Evolutionary conservation across 2,797 vertebrate species (phyloP), one percentile per base, ranked within the genome.

Genomic region (Helicolenus hilgendorfi): DNA sequence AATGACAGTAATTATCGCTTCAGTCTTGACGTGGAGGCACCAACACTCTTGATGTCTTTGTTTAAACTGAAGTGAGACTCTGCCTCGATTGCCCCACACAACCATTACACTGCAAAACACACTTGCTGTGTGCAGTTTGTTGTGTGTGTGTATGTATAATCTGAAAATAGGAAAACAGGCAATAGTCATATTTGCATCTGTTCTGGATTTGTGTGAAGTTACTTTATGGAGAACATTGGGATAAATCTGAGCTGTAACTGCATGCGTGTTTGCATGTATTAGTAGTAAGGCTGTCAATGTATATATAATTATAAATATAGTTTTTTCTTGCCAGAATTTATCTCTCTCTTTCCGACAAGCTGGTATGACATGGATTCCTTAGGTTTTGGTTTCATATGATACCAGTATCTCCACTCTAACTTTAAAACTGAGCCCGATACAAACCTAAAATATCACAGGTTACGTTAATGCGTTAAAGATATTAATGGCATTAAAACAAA

Each of bases 1-100:
- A 94, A 92, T 94, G 91, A 90, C 89, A 89, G 92, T 91, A 94
- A 96, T 96, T 94, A 95, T 95, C 59, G 7, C 78, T 86, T 93
- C 92, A 92, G 73, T 90, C 78, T 91, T 89, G 86, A 95, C 77
- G 67, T 62, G 79, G 72, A 91, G 84, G 90, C 89, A 77, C 55
- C 71, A 81, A 86, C 92, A 87, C 76, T 88, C 77, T 87, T 92
- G 93, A 96, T 90, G 94, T 95, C 92, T 93, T 93, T 94, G 91
- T 94, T 86, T 80, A 82, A 92, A 89, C 56, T 59, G 22, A 81
- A 91, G 83, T 36, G 67, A 79, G 62, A 91, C 35, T 64, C 11
- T 73, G 76, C 60, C 81, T 89, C 79, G 27, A 22, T 85, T 65
- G 56, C 79, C 78, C 45, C 79, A 87, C 82, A 70, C 73, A 86